These are phyloP conservation scores for Piaya cayana DNA, from an alignment of 2,113 vertebrate species.

Conservation along the genomic window DNA sequence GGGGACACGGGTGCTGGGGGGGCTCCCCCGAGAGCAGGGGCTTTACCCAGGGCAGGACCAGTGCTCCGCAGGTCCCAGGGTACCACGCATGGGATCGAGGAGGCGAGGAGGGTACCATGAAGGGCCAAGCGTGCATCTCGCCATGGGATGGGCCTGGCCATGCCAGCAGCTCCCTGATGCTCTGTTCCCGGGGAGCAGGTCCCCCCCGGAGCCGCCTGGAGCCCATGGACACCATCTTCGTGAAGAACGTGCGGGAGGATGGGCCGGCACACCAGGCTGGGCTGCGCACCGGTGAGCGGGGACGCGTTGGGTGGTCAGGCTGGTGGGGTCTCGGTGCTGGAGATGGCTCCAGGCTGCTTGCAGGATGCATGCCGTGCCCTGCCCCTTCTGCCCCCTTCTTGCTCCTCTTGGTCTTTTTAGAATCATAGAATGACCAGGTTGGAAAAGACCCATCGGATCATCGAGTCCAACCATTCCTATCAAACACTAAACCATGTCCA, in stretches of 20 bases:
- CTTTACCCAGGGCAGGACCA: not conserved
- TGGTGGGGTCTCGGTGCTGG: not conserved
- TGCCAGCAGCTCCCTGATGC: not conserved
- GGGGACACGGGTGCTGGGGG: rapidly evolving
- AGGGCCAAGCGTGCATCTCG: rapidly evolving
- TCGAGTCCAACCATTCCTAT: too few species aligned
- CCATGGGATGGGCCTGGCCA: rapidly evolving
- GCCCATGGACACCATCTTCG: constrained; percentile 99
- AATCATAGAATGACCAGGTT: too few species aligned
- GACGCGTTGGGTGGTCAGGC: rapidly evolving
- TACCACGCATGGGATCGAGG: rapidly evolving
- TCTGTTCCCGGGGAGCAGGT: not conserved
- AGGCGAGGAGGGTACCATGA: rapidly evolving
- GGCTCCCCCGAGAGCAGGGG: not conserved
- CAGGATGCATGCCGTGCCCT: rapidly evolving
- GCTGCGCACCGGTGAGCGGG: constrained; percentile 87
- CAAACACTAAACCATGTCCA: too few species aligned
- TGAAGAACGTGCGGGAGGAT: constrained; percentile 93
- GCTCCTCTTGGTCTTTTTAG: not conserved
- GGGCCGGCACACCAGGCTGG: constrained; percentile 93
- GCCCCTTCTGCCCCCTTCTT: not conserved
- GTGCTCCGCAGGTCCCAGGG: too few species aligned
- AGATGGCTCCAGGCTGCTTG: not conserved
- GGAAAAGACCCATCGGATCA: too few species aligned
- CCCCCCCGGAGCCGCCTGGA: constrained; percentile 83